Base-by-base conservation (phyloP, 2,888 invertebrate genomes). In the Pachymerium ferrugineum region DNA sequence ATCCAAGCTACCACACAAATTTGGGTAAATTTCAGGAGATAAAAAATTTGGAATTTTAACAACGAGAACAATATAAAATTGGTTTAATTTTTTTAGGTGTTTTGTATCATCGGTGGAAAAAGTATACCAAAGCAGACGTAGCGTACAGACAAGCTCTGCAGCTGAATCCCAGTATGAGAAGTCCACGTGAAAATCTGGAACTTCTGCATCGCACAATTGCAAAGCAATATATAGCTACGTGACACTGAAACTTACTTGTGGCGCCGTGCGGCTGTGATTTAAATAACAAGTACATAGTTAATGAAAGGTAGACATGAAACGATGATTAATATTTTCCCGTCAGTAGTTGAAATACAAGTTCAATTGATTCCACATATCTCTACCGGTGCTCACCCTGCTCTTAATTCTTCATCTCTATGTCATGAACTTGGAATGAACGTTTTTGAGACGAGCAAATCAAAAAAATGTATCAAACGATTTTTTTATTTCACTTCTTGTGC, bases 41-140 rank as follows among this genome's bases (percentile, higher is more conserved):
- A 12, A 8, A 38, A 38, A 1, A 10, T 16, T 16, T 38, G 4
- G n/a, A 38, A 38, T 6, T 12, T 62, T 25, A 67, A 10, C n/a
- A n/a, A n/a, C n/a, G n/a, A n/a, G n/a, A n/a, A n/a, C n/a, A n/a
- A n/a, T 62, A 19, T 16, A 62, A 19, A 14, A 30, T 30, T 69
- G 2, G 1, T 62, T 47, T n/a, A 69, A 14, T 42, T 70, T 81
- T 77, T 79, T 0, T 76, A 91, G 93, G 92, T 74, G 94, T 96
- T 22, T 85, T 96, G n/a, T 95, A 95, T 82, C 95, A 95, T 84
- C 88, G 94, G 25, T 94, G 94, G 94, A 90, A 90, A 76, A 93
- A 90, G 83, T 85, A 87, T 75, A 85, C 87, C 5, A 84, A 87
- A 78, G 96, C 96, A 0, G 87, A 89, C 80, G 82, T 86, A 76